These are phyloP conservation scores for Heliocidaris erythrogramma DNA, from an alignment of 35 echinoderm and acorn worm species.

Conservation along the genomic window DNA sequence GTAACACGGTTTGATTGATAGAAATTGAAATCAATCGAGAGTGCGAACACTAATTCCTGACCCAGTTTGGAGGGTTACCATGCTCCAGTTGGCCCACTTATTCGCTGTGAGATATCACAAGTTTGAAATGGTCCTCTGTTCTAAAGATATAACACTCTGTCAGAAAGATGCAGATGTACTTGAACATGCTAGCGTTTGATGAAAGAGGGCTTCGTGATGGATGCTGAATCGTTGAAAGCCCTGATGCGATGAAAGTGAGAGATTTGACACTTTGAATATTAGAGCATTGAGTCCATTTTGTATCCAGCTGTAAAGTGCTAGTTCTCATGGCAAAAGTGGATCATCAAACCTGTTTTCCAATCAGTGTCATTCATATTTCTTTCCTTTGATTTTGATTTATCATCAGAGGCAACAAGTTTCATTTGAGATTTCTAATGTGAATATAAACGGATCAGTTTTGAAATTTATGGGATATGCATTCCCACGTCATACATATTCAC, in stretches of 20 bases:
- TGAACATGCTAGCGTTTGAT: neutral
- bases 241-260: neutral
- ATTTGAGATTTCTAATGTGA: neutral
- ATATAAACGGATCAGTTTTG: neutral
- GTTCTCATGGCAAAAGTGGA: neutral
- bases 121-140: neutral
- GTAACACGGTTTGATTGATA: neutral
- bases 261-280: conserved; percentile 5
- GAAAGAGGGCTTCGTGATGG: neutral
- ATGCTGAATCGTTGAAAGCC: neutral
- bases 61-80: neutral
- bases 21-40: neutral
- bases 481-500: neutral
- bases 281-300: neutral
- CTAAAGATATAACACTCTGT: neutral
- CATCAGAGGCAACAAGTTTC: neutral
- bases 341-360: neutral
- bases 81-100: neutral
- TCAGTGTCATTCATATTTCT: neutral
- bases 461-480: neutral
- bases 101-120: neutral
- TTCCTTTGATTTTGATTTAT: neutral
- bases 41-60: conserved; percentile 16
- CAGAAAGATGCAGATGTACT: neutral
- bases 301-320: neutral